Percentiles rank a stretch among this genome's conserved stretches.
phyloP scores from a whole-genome alignment of 1,140 invertebrate genomes.

The Chironomus striatipennis region DNA sequence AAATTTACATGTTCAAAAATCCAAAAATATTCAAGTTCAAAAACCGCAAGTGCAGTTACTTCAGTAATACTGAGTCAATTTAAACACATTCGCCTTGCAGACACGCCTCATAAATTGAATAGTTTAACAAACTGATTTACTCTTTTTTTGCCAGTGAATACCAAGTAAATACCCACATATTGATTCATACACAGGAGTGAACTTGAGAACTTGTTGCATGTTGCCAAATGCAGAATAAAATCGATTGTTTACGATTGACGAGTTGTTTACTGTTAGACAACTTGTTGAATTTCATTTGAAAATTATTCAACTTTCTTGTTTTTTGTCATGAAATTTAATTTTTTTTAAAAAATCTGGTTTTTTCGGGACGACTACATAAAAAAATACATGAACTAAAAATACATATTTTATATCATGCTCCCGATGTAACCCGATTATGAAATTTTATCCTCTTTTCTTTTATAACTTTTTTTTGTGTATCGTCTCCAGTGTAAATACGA shows the following conservation, averaged over 20 bases:
- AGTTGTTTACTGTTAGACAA: conserved; percentile 3
- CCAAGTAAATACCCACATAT: too few relatives aligned
- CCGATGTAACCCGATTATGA: background rate
- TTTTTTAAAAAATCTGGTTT: background rate
- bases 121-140: background rate
- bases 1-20: background rate
- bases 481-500: too few relatives aligned
- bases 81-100: too few relatives aligned
- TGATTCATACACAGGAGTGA: background rate
- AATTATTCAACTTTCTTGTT: background rate
- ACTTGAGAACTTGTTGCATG: background rate
- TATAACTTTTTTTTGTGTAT: too few relatives aligned
- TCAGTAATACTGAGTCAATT: too few relatives aligned
- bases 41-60: background rate
- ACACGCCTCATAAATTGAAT: too few relatives aligned
- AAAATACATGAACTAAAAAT: background rate
- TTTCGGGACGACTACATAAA: background rate
- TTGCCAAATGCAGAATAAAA: background rate
- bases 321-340: background rate
- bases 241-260: background rate
- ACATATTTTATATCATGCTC: background rate
- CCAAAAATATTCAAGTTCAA: background rate
- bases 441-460: background rate
- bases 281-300: conserved; percentile 5
- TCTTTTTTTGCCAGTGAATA: background rate